These are phyloP conservation scores for Teleogryllus occipitalis DNA, from an alignment of 1,140 invertebrate species.

Conservation along the genomic window DNA sequence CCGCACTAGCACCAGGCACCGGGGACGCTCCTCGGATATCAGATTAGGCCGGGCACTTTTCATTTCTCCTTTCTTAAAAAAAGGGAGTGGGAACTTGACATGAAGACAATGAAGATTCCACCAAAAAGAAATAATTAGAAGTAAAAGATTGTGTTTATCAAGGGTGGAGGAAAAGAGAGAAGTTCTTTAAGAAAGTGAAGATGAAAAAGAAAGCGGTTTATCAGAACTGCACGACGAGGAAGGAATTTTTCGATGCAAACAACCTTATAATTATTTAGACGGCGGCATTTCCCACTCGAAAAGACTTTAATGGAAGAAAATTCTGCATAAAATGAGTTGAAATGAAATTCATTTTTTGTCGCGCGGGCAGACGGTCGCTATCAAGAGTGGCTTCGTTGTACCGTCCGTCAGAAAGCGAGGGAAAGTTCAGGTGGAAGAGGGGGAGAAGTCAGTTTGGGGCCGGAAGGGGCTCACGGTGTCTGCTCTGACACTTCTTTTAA, in stretches of 20 bases:
- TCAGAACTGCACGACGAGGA: neutral
- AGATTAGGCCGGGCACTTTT: neutral
- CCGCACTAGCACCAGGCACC: too few species aligned
- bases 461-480: too few species aligned
- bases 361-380: neutral
- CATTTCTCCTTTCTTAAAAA: neutral
- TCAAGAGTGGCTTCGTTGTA: too few species aligned
- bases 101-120: neutral
- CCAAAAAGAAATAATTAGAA: neutral
- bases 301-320: neutral
- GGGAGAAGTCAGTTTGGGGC: too few species aligned
- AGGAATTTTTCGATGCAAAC: neutral
- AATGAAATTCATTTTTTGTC: constrained; percentile 2
- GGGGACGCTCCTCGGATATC: neutral
- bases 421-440: too few species aligned
- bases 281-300: neutral
- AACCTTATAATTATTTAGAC: constrained; percentile 6
- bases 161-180: neutral
- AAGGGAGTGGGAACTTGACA: neutral
- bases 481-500: too few species aligned
- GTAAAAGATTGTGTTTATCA: constrained; percentile 5
- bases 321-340: neutral
- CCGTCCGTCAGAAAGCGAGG: too few species aligned
- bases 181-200: constrained; percentile 1
- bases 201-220: neutral